phyloP scores from a whole-genome alignment of 1,140 invertebrate genomes.

The Bombus sylvicola region DNA sequence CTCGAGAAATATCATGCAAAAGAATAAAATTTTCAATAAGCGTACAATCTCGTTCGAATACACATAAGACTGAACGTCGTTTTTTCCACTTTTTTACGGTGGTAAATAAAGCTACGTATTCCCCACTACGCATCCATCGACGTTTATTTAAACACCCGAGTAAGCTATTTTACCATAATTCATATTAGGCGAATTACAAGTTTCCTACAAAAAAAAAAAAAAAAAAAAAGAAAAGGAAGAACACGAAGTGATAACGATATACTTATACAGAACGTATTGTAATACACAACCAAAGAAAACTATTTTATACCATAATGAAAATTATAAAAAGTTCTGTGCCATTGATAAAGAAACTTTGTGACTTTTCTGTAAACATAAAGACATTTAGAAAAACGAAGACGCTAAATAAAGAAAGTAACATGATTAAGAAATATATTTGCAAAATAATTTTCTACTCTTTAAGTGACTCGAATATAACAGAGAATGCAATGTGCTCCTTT shows the following conservation, averaged over 20 bases:
- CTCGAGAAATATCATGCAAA: neutral
- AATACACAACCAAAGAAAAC: conserved; percentile 38
- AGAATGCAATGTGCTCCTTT: neutral
- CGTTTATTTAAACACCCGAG: conserved; percentile 18
- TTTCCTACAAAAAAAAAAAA: neutral
- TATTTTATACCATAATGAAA: conserved; percentile 36
- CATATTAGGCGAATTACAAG: conserved; percentile 6
- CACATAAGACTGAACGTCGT: conserved; percentile 41
- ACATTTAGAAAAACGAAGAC: conserved; percentile 20
- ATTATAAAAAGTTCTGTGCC: conserved; percentile 43
- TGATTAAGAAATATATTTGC: conserved; percentile 14
- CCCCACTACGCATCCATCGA: neutral
- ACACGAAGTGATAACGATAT: neutral
- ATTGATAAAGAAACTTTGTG: neutral
- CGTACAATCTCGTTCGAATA: neutral
- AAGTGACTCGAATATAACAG: neutral
- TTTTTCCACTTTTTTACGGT: neutral
- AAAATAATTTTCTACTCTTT: conserved; percentile 6
- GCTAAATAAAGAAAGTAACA: conserved; percentile 22
- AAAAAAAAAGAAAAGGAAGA: too few species aligned
- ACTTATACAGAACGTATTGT: conserved; percentile 23
- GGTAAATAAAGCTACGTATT: conserved; percentile 1
- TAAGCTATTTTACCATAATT: conserved; percentile 1
- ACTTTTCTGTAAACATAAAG: conserved; percentile 18
- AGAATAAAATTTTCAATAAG: neutral